Evolutionary conservation across 2,888 invertebrate species (phyloP), one percentile per base, ranked within the genome.

Genomic region (Gymnosoma rotundatum): DNA sequence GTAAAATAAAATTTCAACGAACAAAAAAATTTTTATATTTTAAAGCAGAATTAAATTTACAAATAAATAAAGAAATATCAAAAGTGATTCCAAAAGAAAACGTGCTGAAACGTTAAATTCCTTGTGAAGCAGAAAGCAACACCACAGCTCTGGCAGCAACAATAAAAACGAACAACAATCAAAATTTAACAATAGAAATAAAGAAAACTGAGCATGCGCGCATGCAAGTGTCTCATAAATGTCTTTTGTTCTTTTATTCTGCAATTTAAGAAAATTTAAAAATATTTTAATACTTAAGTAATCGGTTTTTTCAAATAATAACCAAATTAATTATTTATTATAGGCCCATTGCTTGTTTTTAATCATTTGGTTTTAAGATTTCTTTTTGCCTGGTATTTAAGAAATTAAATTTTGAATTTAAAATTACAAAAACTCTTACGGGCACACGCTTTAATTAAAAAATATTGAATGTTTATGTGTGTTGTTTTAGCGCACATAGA

Each of bases 71-170:
- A 78, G 74, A 74, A 74, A 78, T 74, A 80, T 80, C 67, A 80
- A 76, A 80, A 76, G 72, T 80, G 64, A 80, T 76, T 82, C 75
- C 38, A 67, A 67, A 45, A 36, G 75, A 80, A 83, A 83, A 83
- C 83, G 83, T 83, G 83, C 83, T 79, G 76, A 79, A 83, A 80
- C 56, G 75, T 80, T 61, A 72, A 66, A 83, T 83, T 83, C 75
- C 42, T 70, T 69, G 56, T 69, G 72, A 70, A 73, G 66, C 67
- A 54, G 54, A 67, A 66, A 78, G 60, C 32, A 50, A n/a, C 52
- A 45, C 64, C 2, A 36, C 18, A 45, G 20, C 61, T 63, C 32
- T 16, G 45, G 54, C 32, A 61, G 12, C 60, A 52, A 20, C 64
- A 72, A 56, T 18, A 70, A 52, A 52, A 69, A 69, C 4, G 36